Conservation (phyloP, 2,113 vertebrate genomes). For the Strix aluco region DNA sequence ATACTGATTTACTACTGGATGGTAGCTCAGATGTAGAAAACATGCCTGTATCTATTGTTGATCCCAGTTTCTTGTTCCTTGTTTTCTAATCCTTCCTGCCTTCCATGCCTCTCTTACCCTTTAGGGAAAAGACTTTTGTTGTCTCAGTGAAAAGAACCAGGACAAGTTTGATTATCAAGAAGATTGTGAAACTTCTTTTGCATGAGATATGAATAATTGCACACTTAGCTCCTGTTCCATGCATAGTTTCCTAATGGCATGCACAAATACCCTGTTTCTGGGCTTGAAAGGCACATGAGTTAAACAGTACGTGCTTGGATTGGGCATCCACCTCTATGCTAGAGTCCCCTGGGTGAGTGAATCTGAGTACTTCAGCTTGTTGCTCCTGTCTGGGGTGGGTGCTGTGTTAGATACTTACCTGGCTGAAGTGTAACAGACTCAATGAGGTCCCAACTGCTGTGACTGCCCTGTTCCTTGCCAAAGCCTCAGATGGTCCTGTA, state of each 20-base stretch:
- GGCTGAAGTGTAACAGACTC: background rate
- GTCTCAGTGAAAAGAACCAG: background rate
- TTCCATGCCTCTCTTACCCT: background rate
- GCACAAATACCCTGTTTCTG: background rate
- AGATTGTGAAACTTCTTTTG: constrained; percentile 26
- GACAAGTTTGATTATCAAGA: background rate
- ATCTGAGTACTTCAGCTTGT: background rate
- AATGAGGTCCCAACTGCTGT: background rate
- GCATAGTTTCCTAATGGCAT: background rate
- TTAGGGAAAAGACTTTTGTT: background rate
- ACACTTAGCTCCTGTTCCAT: background rate
- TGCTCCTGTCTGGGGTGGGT: background rate
- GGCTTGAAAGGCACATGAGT: background rate
- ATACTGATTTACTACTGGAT: background rate
- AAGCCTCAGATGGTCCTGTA: background rate
- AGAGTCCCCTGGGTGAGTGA: background rate
- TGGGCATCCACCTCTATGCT: background rate
- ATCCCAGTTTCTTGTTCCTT: background rate
- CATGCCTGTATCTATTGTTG: background rate
- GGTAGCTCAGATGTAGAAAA: background rate
- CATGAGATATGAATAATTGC: constrained; percentile 18
- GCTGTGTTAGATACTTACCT: background rate
- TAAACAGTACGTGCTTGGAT: background rate
- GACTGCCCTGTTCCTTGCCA: background rate
- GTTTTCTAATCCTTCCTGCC: background rate